These are phyloP conservation scores for Picathartes gymnocephalus DNA, from an alignment of 2,113 vertebrate species.

Conservation along the genomic window DNA sequence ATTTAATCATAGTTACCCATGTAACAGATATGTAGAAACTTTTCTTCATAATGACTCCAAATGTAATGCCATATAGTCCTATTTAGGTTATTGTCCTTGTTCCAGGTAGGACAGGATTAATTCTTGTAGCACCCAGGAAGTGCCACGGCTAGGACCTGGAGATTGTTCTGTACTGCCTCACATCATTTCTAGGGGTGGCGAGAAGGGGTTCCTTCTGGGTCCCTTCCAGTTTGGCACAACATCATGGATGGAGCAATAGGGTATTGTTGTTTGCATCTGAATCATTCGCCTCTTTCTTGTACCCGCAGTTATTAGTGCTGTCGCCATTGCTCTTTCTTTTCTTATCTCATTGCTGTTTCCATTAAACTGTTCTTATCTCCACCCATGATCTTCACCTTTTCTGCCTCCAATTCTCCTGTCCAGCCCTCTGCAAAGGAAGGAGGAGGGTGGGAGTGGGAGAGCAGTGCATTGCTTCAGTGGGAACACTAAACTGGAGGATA, in stretches of 20 bases:
- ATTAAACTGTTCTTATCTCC: not conserved
- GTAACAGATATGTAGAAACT: not conserved
- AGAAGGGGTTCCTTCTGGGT: not conserved
- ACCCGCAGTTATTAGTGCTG: not conserved
- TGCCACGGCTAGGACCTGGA: not conserved
- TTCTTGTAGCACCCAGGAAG: not conserved
- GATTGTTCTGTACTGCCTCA: too few relatives aligned
- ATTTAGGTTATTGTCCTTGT: not conserved
- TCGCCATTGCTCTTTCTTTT: not conserved
- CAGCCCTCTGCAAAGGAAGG: not conserved
- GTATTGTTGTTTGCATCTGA: not conserved
- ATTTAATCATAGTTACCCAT: not conserved
- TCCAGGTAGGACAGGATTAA: not conserved
- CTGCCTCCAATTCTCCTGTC: not conserved
- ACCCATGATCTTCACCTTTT: not conserved
- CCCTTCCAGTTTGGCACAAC: not conserved
- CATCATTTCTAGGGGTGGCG: too few relatives aligned
- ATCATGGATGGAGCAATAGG: rapidly evolving
- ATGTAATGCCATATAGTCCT: not conserved
- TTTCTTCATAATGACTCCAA: not conserved
- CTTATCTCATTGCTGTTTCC: not conserved
- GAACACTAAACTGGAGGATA: too few relatives aligned
- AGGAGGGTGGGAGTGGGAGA: not conserved
- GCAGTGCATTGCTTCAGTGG: not conserved
- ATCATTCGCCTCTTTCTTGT: not conserved